Percentiles rank a stretch among this genome's conserved stretches.
Conservation (phyloP, 2,113 vertebrate species). For the Halcyon malimbica region DNA sequence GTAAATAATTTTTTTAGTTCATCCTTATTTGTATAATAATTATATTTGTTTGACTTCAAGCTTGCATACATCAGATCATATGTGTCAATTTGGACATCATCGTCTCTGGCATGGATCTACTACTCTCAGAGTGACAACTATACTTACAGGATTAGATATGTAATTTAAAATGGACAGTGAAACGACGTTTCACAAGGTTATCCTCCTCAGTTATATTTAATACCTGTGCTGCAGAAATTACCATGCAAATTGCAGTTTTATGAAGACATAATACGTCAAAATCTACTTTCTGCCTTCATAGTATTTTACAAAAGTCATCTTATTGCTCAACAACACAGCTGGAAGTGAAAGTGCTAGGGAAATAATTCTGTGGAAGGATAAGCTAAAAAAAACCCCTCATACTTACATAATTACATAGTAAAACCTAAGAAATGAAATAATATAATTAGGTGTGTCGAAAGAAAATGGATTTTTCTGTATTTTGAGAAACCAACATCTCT, state of each 20-base stretch:
- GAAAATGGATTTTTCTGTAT: neutral
- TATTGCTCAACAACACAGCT: neutral
- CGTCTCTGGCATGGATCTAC: neutral
- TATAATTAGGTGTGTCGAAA: neutral
- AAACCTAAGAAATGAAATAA: neutral
- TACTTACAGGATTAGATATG: neutral
- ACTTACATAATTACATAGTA: neutral
- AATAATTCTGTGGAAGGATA: neutral
- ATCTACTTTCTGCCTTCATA: neutral
- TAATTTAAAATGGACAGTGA: neutral
- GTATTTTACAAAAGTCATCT: neutral
- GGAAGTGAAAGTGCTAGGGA: neutral
- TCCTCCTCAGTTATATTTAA: neutral
- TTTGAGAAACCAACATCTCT: neutral
- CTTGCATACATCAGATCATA: neutral
- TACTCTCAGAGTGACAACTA: neutral
- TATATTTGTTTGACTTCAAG: neutral
- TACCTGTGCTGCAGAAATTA: neutral
- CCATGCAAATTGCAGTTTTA: neutral
- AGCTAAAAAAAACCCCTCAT: neutral
- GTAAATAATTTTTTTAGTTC: neutral
- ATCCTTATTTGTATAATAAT: neutral
- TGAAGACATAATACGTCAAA: neutral
- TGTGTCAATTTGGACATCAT: neutral
- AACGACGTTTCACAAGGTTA: neutral